Evolutionary conservation across 2,797 vertebrate species (phyloP).

Genomic region (Bovichtus diacanthus): DNA sequence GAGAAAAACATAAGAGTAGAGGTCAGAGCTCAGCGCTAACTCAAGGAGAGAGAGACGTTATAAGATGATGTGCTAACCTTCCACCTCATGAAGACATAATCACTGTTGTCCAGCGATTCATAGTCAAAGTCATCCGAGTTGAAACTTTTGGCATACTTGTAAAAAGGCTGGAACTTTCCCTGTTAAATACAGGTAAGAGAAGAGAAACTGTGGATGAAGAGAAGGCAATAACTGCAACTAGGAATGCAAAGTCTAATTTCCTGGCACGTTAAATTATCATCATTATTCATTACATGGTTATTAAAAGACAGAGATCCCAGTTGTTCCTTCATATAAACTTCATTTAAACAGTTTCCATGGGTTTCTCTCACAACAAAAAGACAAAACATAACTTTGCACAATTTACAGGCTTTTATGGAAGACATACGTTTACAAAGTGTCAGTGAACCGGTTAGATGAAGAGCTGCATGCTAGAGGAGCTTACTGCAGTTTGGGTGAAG

Average conservation of each 20-base stretch:
- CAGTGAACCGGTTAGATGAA: neutral
- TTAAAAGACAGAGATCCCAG: neutral
- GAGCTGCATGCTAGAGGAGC: neutral
- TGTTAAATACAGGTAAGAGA: constrained; percentile 61
- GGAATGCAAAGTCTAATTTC: neutral
- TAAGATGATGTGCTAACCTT: constrained; percentile 85
- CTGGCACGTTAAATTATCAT: neutral
- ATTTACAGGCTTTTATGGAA: neutral
- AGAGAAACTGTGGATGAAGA: neutral
- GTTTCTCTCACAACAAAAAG: constrained; percentile 4
- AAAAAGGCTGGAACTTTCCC: constrained; percentile 98
- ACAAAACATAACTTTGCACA: neutral
- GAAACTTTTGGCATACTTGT: constrained; percentile 97
- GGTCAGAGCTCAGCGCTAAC: constrained; percentile 1
- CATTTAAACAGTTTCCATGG: neutral
- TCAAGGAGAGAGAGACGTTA: neutral
- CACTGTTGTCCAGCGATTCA: constrained; percentile 93
- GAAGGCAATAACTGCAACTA: neutral
- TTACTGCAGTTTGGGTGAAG: neutral
- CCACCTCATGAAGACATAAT: constrained; percentile 99
- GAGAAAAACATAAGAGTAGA: neutral
- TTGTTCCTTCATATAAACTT: neutral
- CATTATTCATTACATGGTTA: neutral
- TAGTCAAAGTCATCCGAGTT: constrained; percentile 98
- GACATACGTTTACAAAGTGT: neutral